Percentiles rank a stretch among this genome's conserved stretches.
Evolutionary conservation across 2,888 invertebrate species (phyloP).

Genomic region (Gymnosoma rotundatum): DNA sequence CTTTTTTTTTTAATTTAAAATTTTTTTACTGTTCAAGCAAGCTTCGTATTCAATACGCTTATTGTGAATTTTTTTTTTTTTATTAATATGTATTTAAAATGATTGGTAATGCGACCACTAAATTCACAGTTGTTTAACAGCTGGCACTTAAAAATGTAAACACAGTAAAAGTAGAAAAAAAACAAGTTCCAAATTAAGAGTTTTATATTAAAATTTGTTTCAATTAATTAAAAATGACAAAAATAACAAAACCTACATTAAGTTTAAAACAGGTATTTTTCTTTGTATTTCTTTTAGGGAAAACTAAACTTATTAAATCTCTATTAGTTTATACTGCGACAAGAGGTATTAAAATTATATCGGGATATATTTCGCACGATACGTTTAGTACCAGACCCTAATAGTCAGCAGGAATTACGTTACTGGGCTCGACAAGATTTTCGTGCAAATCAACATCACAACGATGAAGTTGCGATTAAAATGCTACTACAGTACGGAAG

Average conservation of each 20-base stretch:
- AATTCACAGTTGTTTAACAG: slow-evolving; percentile 23
- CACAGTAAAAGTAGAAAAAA: neutral
- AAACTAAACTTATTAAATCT: neutral
- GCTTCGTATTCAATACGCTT: neutral
- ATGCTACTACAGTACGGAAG: slow-evolving; percentile 87
- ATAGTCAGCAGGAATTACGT: slow-evolving; percentile 85
- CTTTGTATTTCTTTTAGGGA: neutral
- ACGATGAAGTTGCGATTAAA: slow-evolving; percentile 89
- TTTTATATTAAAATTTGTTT: slow-evolving; percentile 4
- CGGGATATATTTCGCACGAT: slow-evolving; percentile 88
- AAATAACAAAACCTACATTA: slow-evolving; percentile 83
- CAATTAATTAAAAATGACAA: slow-evolving; percentile 71
- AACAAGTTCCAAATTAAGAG: neutral
- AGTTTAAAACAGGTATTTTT: slow-evolving; percentile 85
- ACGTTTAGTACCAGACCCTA: slow-evolving; percentile 86
- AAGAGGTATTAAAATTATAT: slow-evolving; percentile 90
- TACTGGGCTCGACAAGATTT: slow-evolving; percentile 91
- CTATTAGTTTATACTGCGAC: slow-evolving; percentile 89
- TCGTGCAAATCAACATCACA: slow-evolving; percentile 86
- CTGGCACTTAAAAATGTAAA: slow-evolving; percentile 13
- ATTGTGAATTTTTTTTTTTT: slow-evolving; percentile 42
- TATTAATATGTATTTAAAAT: neutral
- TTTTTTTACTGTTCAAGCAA: neutral
- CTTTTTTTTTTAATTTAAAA: too few relatives aligned
- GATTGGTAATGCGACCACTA: slow-evolving; percentile 1